Base-by-base conservation (phyloP, 2,888 invertebrate species). In the Tetranychus truncatus region DNA sequence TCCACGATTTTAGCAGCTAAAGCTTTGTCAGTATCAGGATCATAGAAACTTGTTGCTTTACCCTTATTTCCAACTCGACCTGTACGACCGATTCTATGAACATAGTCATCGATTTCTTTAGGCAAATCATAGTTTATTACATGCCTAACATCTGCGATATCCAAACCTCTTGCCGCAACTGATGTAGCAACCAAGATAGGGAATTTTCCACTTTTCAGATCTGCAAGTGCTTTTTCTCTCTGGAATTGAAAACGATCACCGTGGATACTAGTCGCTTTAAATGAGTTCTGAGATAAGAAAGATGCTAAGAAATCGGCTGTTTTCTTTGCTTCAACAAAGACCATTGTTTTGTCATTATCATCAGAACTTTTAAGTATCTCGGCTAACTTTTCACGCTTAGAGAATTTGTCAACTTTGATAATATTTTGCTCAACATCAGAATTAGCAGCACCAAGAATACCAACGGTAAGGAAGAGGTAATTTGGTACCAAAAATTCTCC, bases 401-500 rank as follows among this genome's bases (percentile, higher is more conserved):
- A 88, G 67, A 87, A 87, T 78, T 88, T 88, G 1, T 86, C 83
- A 1, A 84, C 83, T 77, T 82, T 79, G 74, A 81, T 78, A 66
- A 85, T 80, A n/a, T 84, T 85, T 82, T 97, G 97, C 75, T 89
- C 87, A 0, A 97, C 94, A 82, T 97, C 95, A 0, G 88, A 82
- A 80, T 92, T 94, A 8, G 96, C 96, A 1, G 93, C 91, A 0
- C 97, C 97, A 0, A 97, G 89, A 11, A 91, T 88, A 71, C 96
- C 97, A 21, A 96, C 89, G 76, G 88, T 84, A 45, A 79, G 69
- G 65, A 79, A 79, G n/a, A 79, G 66, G 65, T 78, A 79, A 65
- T 78, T 73, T 9, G 77, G 66, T 34, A 83, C 82, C 20, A 96
- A 84, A 82, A 91, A 95, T 74, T 89, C 87, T 0, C 86, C 86